phyloP scores from a whole-genome alignment of 2,113 vertebrate species.

The Cariama cristata region DNA sequence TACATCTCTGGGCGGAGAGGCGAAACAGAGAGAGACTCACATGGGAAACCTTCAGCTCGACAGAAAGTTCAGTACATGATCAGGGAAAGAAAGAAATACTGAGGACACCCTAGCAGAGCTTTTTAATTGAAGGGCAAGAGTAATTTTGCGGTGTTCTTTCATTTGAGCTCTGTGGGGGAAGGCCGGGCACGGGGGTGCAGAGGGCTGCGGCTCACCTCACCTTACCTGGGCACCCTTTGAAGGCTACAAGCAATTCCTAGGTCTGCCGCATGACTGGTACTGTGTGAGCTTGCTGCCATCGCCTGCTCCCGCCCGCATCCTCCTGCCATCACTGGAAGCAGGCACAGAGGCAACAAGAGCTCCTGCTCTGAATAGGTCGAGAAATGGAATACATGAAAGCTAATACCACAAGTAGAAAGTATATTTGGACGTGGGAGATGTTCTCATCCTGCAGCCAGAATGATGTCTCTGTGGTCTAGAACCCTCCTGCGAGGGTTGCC shows the following conservation, averaged over 20 bases:
- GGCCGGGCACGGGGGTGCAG: fast-evolving
- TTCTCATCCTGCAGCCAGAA: background rate
- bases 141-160: background rate
- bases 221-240: background rate
- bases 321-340: background rate
- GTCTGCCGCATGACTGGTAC: background rate
- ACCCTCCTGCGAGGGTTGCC: fast-evolving
- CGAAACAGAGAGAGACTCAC: background rate
- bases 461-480: no score
- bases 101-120: background rate
- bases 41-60: background rate
- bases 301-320: background rate
- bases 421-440: background rate
- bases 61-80: background rate
- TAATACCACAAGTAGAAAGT: background rate
- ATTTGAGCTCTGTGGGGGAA: background rate
- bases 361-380: background rate
- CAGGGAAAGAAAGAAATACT: background rate
- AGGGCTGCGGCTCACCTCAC: background rate
- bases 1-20: background rate
- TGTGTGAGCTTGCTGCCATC: background rate
- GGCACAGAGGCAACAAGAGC: background rate
- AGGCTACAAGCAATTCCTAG: background rate
- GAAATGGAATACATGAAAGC: background rate
- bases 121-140: background rate